Evolutionary conservation across 2,113 vertebrate species (phyloP).

Genomic region (Trematocara stigmaticum): DNA sequence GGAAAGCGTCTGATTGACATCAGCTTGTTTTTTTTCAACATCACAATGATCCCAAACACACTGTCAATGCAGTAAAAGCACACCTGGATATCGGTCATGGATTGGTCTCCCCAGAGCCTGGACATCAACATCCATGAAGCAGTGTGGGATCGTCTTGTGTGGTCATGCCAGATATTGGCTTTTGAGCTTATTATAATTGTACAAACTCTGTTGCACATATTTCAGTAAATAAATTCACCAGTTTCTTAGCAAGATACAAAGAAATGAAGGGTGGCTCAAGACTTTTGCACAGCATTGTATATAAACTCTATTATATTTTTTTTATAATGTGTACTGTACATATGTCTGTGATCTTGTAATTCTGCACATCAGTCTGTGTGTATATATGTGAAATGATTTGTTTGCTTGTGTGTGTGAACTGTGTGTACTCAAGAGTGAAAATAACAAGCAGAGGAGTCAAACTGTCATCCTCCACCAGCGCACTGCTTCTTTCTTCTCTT

Average conservation of each 20-base stretch:
- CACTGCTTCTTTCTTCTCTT: constrained; percentile 18
- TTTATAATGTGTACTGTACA: neutral
- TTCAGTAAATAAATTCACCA: neutral
- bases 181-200: neutral
- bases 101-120: neutral
- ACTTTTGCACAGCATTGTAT: neutral
- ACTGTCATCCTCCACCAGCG: constrained; percentile 31
- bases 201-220: neutral
- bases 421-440: constrained; percentile 52
- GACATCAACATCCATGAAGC: neutral
- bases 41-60: neutral
- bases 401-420: constrained; percentile 4
- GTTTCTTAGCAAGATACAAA: neutral
- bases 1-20: neutral
- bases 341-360: neutral
- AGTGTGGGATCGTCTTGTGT: neutral
- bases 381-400: neutral
- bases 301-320: neutral
- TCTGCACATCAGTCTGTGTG: neutral
- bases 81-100: neutral
- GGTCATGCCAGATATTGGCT: neutral
- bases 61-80: neutral
- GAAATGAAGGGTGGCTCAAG: neutral
- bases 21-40: neutral
- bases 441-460: constrained; percentile 63